Evolutionary conservation across 2,113 vertebrate species (phyloP).

Genomic region (Siniperca chuatsi): DNA sequence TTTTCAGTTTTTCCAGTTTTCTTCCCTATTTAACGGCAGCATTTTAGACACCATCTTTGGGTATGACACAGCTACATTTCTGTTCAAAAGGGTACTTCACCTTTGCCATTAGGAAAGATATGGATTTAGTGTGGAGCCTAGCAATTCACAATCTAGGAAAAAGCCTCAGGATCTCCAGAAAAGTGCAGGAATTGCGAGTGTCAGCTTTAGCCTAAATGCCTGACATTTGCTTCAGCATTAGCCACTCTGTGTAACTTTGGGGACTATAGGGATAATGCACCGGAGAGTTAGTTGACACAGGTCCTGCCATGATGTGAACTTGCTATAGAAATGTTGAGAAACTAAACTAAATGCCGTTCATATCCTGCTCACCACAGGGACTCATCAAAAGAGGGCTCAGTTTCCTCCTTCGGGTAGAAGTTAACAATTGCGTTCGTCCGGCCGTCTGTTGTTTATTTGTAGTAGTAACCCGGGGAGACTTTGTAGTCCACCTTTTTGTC

Average conservation of each 20-base stretch:
- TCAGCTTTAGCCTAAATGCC: slow-evolving; percentile 43
- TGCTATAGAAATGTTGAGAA: slow-evolving; percentile 28
- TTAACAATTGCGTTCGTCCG: slow-evolving; percentile 42
- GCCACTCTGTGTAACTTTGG: slow-evolving; percentile 30
- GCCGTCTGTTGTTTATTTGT: slow-evolving; percentile 64
- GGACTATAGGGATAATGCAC: slow-evolving; percentile 10
- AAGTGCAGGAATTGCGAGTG: slow-evolving; percentile 34
- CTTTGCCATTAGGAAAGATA: slow-evolving; percentile 44
- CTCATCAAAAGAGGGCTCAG: slow-evolving; percentile 54
- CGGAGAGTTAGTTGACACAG: background rate
- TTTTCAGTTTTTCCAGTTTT: background rate
- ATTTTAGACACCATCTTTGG: slow-evolving; percentile 23
- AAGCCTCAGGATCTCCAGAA: slow-evolving; percentile 26
- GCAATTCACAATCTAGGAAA: slow-evolving; percentile 1
- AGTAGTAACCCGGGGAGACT: slow-evolving; percentile 58
- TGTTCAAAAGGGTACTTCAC: slow-evolving; percentile 49
- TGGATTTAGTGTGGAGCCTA: slow-evolving; percentile 36
- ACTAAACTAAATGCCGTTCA: slow-evolving; percentile 12
- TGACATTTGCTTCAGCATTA: slow-evolving; percentile 40
- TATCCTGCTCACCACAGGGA: slow-evolving; percentile 42
- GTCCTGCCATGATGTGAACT: slow-evolving; percentile 25
- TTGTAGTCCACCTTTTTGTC: slow-evolving; percentile 47
- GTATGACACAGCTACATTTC: slow-evolving; percentile 23
- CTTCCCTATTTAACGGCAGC: slow-evolving; percentile 20
- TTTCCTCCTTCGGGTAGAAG: slow-evolving; percentile 56